These are phyloP conservation scores for Galerucella pusilla DNA, from an alignment of 2,888 invertebrate species.

Conservation along the genomic window DNA sequence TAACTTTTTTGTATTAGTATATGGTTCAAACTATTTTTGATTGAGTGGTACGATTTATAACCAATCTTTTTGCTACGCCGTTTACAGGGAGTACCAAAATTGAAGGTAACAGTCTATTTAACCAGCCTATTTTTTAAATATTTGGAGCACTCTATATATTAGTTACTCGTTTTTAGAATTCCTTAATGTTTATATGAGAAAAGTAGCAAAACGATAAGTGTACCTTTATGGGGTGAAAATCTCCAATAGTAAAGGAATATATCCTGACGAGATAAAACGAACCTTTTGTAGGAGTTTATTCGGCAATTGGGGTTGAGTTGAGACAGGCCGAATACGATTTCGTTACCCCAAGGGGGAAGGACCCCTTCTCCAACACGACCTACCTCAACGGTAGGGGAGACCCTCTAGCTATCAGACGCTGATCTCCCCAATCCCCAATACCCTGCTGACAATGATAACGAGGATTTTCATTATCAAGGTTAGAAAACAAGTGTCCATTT, in stretches of 20 bases:
- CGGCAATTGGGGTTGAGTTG: constrained; percentile 53
- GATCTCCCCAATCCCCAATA: constrained; percentile 52
- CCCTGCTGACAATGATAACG: constrained; percentile 54
- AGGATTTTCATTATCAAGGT: constrained; percentile 55
- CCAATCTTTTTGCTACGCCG: no score
- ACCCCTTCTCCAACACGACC: constrained; percentile 51
- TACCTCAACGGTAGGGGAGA: constrained; percentile 59
- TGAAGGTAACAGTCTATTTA: no score
- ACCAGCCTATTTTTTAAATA: no score
- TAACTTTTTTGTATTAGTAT: no score
- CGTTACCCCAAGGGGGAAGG: constrained; percentile 55
- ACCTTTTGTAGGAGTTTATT: constrained; percentile 53
- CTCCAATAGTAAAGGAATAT: constrained; percentile 30
- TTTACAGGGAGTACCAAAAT: no score
- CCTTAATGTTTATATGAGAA: not conserved
- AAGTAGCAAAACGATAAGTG: not conserved
- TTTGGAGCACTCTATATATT: no score
- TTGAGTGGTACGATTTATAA: no score
- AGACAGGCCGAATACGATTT: constrained; percentile 54
- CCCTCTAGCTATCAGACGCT: constrained; percentile 52
- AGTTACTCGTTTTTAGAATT: no score
- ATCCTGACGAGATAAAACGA: constrained; percentile 47
- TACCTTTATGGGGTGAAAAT: constrained; percentile 24
- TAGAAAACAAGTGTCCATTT: constrained; percentile 47
- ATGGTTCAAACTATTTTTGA: no score